These are phyloP conservation scores for Caenorhabditis sp. DNA, from an alignment of 2,888 invertebrate genomes.

Conservation along the genomic window DNA sequence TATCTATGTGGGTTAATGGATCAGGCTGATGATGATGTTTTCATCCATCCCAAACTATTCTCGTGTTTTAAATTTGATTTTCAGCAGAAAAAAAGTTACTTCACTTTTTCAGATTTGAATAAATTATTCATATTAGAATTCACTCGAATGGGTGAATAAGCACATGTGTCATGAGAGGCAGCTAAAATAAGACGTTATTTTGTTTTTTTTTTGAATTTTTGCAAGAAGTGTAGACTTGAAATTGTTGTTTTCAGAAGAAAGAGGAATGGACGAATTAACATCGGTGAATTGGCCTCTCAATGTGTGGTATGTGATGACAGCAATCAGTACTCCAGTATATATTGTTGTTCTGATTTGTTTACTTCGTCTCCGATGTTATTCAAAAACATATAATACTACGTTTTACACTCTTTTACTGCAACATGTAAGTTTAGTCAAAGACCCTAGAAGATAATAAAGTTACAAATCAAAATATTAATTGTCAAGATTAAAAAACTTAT, in stretches of 20 bases:
- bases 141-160: background rate
- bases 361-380: background rate
- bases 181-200: background rate
- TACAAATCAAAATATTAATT: no score
- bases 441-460: no score
- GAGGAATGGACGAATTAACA: background rate
- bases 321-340: slow-evolving; percentile 8
- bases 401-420: slow-evolving; percentile 19
- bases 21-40: background rate
- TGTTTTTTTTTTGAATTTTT: background rate
- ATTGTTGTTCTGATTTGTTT: slow-evolving; percentile 8
- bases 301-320: slow-evolving; percentile 4
- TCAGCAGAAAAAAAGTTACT: background rate
- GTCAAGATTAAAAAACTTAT: no score
- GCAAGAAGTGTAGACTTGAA: no score
- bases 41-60: no score
- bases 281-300: background rate
- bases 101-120: background rate
- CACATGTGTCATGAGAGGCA: background rate
- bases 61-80: background rate
- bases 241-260: background rate
- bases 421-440: no score
- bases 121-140: background rate
- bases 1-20: background rate
- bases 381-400: slow-evolving; percentile 10